A percentile compares a stretch with the other conserved stretches of the same genome.
phyloP scores from a whole-genome alignment of 1,140 invertebrate species.

The Rhopalosiphum maidis region DNA sequence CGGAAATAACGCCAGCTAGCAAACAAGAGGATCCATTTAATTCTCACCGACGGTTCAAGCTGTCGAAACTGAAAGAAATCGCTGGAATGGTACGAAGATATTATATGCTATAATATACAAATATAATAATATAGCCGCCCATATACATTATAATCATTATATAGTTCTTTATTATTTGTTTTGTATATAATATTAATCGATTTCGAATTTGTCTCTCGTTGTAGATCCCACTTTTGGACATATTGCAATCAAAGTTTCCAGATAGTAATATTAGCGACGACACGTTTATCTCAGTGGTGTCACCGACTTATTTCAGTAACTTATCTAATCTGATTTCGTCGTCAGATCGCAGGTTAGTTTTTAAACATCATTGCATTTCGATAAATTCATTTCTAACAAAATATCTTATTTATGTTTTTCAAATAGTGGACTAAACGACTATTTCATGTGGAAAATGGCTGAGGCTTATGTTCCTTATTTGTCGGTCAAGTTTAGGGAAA shows the following conservation, averaged over 20 bases:
- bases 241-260: slow-evolving; percentile 68
- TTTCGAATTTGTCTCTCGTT: slow-evolving; percentile 21
- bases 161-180: neutral
- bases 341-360: slow-evolving; percentile 65
- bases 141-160: neutral
- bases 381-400: neutral
- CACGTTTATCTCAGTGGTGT: slow-evolving; percentile 67
- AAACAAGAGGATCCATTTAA: slow-evolving; percentile 54
- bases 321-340: slow-evolving; percentile 68
- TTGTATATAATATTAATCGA: neutral
- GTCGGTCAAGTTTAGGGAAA: slow-evolving; percentile 66
- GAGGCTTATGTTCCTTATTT: slow-evolving; percentile 68
- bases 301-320: slow-evolving; percentile 66
- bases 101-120: neutral
- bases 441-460: slow-evolving; percentile 70
- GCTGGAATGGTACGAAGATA: slow-evolving; percentile 14
- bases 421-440: slow-evolving; percentile 68
- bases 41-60: slow-evolving; percentile 61
- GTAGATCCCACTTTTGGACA: slow-evolving; percentile 68
- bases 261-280: slow-evolving; percentile 65
- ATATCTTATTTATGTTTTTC: neutral
- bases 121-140: neutral
- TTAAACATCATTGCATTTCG: neutral
- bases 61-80: slow-evolving; percentile 32
- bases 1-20: slow-evolving; percentile 65